Percentiles rank a stretch among this genome's conserved stretches.
These are phyloP conservation scores for Margaritifera margaritifera DNA, from an alignment of 2,888 invertebrate genomes.

Conservation along the genomic window DNA sequence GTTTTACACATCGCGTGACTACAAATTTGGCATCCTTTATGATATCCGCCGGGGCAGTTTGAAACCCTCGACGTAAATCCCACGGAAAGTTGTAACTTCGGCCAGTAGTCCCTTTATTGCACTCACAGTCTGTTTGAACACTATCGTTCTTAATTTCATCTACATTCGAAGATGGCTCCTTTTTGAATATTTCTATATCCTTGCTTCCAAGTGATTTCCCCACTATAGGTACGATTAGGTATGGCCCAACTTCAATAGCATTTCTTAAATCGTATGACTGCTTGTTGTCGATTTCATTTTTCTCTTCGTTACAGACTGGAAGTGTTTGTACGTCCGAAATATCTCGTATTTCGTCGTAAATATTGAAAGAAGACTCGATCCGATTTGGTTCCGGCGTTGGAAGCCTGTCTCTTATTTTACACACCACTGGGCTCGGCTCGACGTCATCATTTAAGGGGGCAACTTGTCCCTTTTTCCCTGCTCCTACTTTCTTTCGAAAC, in stretches of 20 bases:
- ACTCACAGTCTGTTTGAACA: not conserved
- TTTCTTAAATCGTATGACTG: constrained; percentile 28
- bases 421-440: constrained; percentile 26
- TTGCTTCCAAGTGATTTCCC: constrained; percentile 18
- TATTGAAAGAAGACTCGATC: constrained; percentile 31
- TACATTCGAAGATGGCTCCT: constrained; percentile 6
- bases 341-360: constrained; percentile 40
- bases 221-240: constrained; percentile 38
- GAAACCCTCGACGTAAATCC: constrained; percentile 4
- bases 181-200: constrained; percentile 40
- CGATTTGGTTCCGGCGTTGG: constrained; percentile 33
- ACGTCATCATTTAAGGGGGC: constrained; percentile 32
- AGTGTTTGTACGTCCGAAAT: constrained; percentile 19
- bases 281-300: constrained; percentile 33
- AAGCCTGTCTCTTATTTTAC: constrained; percentile 28
- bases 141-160: not conserved
- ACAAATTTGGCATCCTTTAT: constrained; percentile 32
- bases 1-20: constrained; percentile 36
- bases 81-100: constrained; percentile 12
- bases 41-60: not conserved
- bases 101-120: constrained; percentile 2
- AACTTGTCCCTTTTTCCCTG: constrained; percentile 33
- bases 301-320: constrained; percentile 16
- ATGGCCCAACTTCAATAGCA: constrained; percentile 42
- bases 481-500: constrained; percentile 31